Evolutionary conservation across 2,888 invertebrate species (phyloP), one percentile per base, ranked within the genome.

Genomic region (Hartigia nigra): DNA sequence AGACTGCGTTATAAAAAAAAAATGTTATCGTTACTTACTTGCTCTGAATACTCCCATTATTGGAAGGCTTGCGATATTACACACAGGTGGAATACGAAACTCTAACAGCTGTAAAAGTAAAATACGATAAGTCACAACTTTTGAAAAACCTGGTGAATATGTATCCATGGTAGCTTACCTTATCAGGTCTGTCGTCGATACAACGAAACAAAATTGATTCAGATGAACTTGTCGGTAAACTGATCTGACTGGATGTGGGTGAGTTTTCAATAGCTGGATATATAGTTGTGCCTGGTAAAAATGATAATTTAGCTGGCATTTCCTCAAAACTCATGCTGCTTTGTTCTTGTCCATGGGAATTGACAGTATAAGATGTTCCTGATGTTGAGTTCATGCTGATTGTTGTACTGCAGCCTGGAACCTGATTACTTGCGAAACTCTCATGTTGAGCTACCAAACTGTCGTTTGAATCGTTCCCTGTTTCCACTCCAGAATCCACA

Each of bases 401-500:
- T 31, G 75, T 35, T 36, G 75, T 74, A 74, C 75, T 34, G 36
- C 35, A 35, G 31, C 35, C 72, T 32, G 31, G 36, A n/a, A 31
- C 23, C 12, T 36, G 35, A 74, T 31, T 34, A 34, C 36, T 74
- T 78, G 77, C 12, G 55, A 82, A 74, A 80, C 77, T 77, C 34
- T 85, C 85, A 31, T 87, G 83, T 76, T 86, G 87, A 69, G 85
- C 82, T 39, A 86, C 87, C 4, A 87, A 88, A 83, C 92, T 94
- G 90, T 95, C 95, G 89, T 95, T 95, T 86, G 95, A 95, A 91
- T 95, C 95, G 89, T 95, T 95, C 83, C 95, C 95, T 75, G 95
- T 95, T 87, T 95, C 95, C 72, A 95, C 95, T 77, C 95, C 96
- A 70, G 95, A 95, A 92, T 95, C 95, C 82, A 93, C 92, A 90